Percentiles rank a stretch among this genome's conserved stretches.
Conservation (phyloP, 2,113 vertebrate species). For the Cyprinus carpio region DNA sequence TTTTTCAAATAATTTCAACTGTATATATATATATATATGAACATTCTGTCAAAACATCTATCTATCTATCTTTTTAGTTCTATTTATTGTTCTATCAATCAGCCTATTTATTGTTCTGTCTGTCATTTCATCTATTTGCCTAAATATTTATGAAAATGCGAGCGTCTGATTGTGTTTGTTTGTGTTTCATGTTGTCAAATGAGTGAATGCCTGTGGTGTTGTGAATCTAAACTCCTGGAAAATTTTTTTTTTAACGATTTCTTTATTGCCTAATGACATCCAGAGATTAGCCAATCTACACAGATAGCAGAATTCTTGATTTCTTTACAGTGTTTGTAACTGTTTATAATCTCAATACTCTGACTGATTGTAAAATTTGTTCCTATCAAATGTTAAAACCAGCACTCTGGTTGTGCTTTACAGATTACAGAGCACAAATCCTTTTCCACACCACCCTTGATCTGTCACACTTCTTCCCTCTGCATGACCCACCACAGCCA, state of each 20-base stretch:
- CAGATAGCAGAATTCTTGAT: background rate
- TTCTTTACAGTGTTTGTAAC: background rate
- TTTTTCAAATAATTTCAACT: too few species aligned
- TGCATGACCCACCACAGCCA: constrained; percentile 9
- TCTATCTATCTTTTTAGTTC: background rate
- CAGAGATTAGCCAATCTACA: background rate
- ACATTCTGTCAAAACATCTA: too few species aligned
- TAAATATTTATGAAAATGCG: background rate
- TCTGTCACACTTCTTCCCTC: constrained; percentile 36
- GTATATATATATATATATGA: too few species aligned
- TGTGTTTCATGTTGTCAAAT: background rate
- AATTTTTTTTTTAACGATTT: background rate
- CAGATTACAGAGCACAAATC: background rate
- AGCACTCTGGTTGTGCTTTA: background rate
- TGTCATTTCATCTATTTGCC: background rate
- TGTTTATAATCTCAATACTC: background rate
- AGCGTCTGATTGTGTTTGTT: background rate
- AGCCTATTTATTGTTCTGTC: background rate
- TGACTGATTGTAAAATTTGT: background rate
- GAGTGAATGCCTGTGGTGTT: background rate
- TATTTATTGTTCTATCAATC: background rate
- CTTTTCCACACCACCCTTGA: constrained; percentile 34
- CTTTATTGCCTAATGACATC: background rate
- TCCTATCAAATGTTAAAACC: background rate
- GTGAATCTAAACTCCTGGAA: background rate